Evolutionary conservation across 1,140 invertebrate genomes (phyloP).

Genomic region (Tetramorium parvispinum): DNA sequence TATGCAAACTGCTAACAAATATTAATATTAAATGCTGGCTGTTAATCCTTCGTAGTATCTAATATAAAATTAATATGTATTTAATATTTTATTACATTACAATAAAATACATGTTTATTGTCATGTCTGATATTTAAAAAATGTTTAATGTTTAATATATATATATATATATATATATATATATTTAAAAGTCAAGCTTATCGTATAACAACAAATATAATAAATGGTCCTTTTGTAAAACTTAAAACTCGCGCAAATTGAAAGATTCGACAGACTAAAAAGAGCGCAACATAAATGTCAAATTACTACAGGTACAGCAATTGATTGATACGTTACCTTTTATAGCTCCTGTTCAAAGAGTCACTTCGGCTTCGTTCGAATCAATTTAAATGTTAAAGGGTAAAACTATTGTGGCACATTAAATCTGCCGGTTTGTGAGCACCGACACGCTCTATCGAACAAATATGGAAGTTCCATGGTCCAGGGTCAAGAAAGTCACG

Average conservation of each 20-base stretch:
- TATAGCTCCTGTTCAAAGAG: slow-evolving; percentile 5
- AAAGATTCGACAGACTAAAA: not conserved
- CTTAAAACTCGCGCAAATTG: not conserved
- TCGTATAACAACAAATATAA: not conserved
- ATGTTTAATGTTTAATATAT: not conserved
- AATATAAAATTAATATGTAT: not conserved
- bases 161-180: not conserved
- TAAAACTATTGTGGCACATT: slow-evolving; percentile 36
- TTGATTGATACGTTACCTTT: slow-evolving; percentile 34
- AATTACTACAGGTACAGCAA: slow-evolving; percentile 36
- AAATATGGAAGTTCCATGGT: slow-evolving; percentile 80
- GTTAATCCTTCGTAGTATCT: not conserved
- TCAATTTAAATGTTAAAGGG: slow-evolving; percentile 52
- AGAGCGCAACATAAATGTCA: slow-evolving; percentile 20
- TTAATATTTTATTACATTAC: not conserved
- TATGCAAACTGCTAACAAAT: not conserved
- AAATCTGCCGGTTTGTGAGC: slow-evolving; percentile 32
- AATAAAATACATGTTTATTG: not conserved
- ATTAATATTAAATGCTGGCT: slow-evolving; percentile 9
- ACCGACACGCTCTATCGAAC: slow-evolving; percentile 41
- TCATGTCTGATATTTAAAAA: not conserved
- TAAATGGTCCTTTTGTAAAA: not conserved
- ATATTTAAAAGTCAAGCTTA: not conserved
- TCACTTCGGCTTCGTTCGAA: not conserved
- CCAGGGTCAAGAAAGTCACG: slow-evolving; percentile 79